phyloP scores from a whole-genome alignment of 2,797 vertebrate species.

The Triplophysa bombifrons region DNA sequence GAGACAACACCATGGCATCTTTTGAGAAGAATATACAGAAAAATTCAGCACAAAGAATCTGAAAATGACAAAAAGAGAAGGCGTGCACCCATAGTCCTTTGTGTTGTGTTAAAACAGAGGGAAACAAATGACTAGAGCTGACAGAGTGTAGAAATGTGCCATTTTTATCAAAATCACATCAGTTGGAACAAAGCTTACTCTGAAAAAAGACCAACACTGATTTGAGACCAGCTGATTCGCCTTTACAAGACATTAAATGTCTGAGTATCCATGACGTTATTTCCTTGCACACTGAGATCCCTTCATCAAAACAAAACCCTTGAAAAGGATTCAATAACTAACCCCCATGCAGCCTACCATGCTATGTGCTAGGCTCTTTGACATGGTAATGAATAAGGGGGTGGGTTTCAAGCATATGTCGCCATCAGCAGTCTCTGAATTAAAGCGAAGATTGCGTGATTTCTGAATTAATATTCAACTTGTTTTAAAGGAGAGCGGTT shows the following conservation, averaged over 20 bases:
- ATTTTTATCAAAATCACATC: neutral
- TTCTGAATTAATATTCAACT: neutral
- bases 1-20: neutral
- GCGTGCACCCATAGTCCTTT: conserved; percentile 21
- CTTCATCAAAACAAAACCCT: conserved; percentile 26
- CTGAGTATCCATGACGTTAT: neutral
- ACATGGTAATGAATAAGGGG: conserved; percentile 59
- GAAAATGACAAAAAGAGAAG: conserved; percentile 13
- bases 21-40: neutral
- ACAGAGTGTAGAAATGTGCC: neutral
- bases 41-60: conserved; percentile 2
- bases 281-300: conserved; percentile 7
- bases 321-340: conserved; percentile 52
- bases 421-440: conserved; percentile 29
- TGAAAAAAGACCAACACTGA: too few species aligned
- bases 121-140: conserved; percentile 15
- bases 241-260: neutral
- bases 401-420: conserved; percentile 14
- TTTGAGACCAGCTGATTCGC: neutral
- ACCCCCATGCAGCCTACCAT: conserved; percentile 43
- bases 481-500: neutral
- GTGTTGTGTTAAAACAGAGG: conserved; percentile 22
- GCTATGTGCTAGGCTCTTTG: conserved; percentile 47
- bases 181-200: neutral
- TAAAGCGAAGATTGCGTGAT: neutral